A percentile compares a stretch with the other conserved stretches of the same genome.
Evolutionary conservation across 2,797 vertebrate genomes (phyloP).

Genomic region (Hippopotamyrus pictus): DNA sequence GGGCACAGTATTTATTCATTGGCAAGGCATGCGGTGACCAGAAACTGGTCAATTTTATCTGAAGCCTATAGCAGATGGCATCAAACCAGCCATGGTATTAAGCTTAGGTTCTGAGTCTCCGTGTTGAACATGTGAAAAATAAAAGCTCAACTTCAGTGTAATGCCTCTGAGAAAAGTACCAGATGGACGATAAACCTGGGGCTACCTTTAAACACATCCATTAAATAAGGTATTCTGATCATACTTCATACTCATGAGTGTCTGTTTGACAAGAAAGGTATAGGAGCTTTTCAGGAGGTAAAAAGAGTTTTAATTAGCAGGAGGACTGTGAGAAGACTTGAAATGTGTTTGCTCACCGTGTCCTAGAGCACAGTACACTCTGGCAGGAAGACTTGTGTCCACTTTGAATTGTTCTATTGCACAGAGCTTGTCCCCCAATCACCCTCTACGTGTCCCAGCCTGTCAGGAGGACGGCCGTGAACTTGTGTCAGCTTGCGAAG

Average conservation of each 20-base stretch:
- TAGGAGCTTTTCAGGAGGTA: background rate
- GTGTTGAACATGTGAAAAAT: slow-evolving; percentile 44
- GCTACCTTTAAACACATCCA: slow-evolving; percentile 4
- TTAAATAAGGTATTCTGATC: background rate
- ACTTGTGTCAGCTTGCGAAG: background rate
- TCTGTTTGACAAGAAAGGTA: background rate
- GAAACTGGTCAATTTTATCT: slow-evolving; percentile 19
- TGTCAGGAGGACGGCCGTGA: background rate
- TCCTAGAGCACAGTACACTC: background rate
- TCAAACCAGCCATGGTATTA: slow-evolving; percentile 26
- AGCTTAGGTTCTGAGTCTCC: slow-evolving; percentile 31
- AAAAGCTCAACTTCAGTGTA: slow-evolving; percentile 64
- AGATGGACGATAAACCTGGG: slow-evolving; percentile 38
- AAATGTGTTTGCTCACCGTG: background rate
- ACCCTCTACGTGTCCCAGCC: background rate
- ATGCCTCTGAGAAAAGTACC: slow-evolving; percentile 61
- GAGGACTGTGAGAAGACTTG: background rate
- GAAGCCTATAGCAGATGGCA: slow-evolving; percentile 31
- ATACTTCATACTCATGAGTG: slow-evolving; percentile 2
- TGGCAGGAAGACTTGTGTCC: background rate
- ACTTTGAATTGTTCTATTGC: background rate
- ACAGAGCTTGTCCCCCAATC: background rate
- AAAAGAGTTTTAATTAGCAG: slow-evolving; percentile 7
- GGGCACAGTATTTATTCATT: background rate
- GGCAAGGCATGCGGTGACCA: background rate